phyloP scores from a whole-genome alignment of 2,113 vertebrate species.

The Mormoops blainvillei region DNA sequence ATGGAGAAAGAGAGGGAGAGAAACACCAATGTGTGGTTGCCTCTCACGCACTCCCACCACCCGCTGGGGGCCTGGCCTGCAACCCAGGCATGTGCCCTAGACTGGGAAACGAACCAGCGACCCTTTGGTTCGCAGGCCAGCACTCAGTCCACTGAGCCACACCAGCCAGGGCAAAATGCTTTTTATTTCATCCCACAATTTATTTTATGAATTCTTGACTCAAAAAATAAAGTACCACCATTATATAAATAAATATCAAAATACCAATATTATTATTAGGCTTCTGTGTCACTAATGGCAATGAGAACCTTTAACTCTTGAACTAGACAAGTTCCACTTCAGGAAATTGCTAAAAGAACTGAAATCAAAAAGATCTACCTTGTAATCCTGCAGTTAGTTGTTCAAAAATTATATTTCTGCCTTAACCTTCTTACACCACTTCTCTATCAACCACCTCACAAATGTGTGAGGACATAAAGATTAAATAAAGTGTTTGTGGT shows the following conservation, averaged over 20 bases:
- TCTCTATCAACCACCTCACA: background rate
- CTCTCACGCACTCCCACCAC: too few species aligned
- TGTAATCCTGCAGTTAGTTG: background rate
- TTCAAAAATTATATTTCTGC: background rate
- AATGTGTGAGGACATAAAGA: background rate
- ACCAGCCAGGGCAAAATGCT: too few species aligned
- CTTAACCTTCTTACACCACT: background rate
- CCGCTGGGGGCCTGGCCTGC: too few species aligned
- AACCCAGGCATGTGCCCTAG: too few species aligned
- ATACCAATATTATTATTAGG: background rate
- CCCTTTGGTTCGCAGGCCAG: too few species aligned
- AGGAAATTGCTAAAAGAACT: background rate
- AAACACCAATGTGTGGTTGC: too few species aligned
- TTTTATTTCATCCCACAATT: background rate
- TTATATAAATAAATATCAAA: constrained; percentile 2
- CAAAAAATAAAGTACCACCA: background rate
- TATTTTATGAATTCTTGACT: background rate
- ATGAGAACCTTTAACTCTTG: background rate
- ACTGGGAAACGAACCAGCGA: too few species aligned
- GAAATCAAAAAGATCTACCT: background rate
- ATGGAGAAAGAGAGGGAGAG: too few species aligned
- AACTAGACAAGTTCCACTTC: background rate
- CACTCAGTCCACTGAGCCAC: too few species aligned
- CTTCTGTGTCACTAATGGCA: background rate
- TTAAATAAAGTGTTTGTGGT: background rate